Evolutionary conservation across 2,113 vertebrate species (phyloP), one percentile per base, ranked within the genome.

Genomic region (Indicator indicator): DNA sequence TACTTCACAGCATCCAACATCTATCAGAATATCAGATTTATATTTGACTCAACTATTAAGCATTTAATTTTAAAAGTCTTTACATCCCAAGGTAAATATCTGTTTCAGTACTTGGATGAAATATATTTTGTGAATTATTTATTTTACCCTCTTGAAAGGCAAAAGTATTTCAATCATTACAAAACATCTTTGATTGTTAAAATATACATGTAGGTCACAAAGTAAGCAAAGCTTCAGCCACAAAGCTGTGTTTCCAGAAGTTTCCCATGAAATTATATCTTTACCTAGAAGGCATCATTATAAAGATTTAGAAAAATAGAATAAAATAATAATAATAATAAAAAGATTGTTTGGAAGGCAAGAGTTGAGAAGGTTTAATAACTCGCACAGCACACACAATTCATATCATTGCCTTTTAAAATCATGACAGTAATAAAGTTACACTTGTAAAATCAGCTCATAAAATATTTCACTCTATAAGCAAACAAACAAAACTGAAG

Each of bases 221-320:
- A 74, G 24, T 9, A 68, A 84, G 36, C 21, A 86, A 87, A 90
- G 50, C 21, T 65, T 83, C 81, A 69, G 36, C 9, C 44, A 69
- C 33, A 90, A 94, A 94, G 18, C 24, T 63, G 5, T 83, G 32
- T 89, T 86, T 94, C 89, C n/a, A 83, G 32, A 93, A 93, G 75
- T 60, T 60, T 91, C 11, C 23, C 40, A 82, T 65, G n/a, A 88
- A 93, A 95, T 96, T 71, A 92, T 64, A 79, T 87, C n/a, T 86
- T 83, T 94, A 88, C 91, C 90, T 94, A 86, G 82, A 86, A 95
- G 96, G 87, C 83, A 95, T 94, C 78, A 91, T 94, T 97, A 96
- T 93, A 96, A 28, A 85, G 33, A 88, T 44, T 89, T 71, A 82
- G 72, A 88, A 91, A 94, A 92, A 63, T 1, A 59, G 33, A 82